phyloP scores from a whole-genome alignment of 1,140 invertebrate genomes.

The Bursaphelenchus mucronatus region DNA sequence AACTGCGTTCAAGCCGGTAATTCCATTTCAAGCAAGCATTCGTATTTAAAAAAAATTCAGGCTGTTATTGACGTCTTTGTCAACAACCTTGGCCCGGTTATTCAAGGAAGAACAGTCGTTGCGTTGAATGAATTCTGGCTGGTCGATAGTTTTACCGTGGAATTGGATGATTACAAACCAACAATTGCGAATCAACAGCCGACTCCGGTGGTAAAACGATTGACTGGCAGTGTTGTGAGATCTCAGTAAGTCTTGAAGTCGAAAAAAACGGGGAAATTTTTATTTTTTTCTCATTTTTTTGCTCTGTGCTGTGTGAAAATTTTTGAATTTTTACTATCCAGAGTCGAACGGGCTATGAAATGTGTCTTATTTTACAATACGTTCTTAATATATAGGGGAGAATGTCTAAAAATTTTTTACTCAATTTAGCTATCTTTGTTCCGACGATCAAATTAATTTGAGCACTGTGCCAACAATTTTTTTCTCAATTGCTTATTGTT shows the following conservation, averaged over 20 bases:
- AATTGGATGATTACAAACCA: constrained; percentile 20
- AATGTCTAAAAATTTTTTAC: too few relatives aligned
- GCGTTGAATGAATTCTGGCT: constrained; percentile 27
- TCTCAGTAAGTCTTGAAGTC: constrained; percentile 12
- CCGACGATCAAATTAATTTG: too few relatives aligned
- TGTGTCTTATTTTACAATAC: too few relatives aligned
- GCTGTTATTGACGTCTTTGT: constrained; percentile 31
- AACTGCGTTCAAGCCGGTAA: constrained; percentile 23
- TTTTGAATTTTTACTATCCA: too few relatives aligned
- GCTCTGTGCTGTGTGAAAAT: too few relatives aligned
- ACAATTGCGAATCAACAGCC: constrained; percentile 19
- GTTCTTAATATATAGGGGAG: too few relatives aligned
- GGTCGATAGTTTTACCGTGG: constrained; percentile 32
- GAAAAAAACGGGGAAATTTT: too few relatives aligned
- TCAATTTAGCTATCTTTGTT: too few relatives aligned
- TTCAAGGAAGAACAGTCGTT: constrained; percentile 17
- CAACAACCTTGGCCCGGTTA: constrained; percentile 31
- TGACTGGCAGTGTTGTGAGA: constrained; percentile 3
- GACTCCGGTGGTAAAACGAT: constrained; percentile 8
- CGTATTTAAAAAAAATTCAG: constrained; percentile 8
- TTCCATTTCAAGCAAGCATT: neutral
- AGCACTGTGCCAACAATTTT: too few relatives aligned
- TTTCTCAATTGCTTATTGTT: too few relatives aligned
- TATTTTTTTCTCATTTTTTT: too few relatives aligned
- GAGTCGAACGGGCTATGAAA: too few relatives aligned